phyloP scores from a whole-genome alignment of 2,797 vertebrate genomes.

The Malurus splendens region DNA sequence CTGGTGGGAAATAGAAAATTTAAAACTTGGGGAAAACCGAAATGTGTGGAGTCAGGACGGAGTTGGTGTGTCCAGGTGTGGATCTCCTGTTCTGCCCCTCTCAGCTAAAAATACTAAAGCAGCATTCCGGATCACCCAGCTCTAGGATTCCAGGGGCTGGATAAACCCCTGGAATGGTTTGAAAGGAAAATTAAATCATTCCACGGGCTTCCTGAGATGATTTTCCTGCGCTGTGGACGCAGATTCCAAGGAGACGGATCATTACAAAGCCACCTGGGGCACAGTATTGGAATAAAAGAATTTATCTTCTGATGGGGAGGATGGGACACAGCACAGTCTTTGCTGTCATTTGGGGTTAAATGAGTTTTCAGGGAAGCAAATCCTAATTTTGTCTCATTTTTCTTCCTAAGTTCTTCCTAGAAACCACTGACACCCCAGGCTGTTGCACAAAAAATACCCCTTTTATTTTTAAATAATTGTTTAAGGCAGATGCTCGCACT shows the following conservation, averaged over 20 bases:
- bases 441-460: background rate
- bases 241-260: background rate
- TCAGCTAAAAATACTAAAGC: background rate
- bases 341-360: background rate
- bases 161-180: accelerated
- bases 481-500: accelerated
- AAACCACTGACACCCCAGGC: background rate
- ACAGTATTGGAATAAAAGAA: accelerated
- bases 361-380: background rate
- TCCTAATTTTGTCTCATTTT: background rate
- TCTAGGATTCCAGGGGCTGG: too few species aligned
- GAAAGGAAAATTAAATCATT: too few species aligned
- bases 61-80: background rate
- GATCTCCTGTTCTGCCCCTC: background rate
- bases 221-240: accelerated
- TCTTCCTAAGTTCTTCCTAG: background rate
- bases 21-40: accelerated
- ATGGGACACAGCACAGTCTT: accelerated
- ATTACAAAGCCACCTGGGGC: accelerated
- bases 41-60: background rate
- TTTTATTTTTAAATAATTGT: background rate
- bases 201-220: accelerated
- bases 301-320: background rate
- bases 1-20: background rate
- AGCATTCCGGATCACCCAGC: background rate